Evolutionary conservation across 2,888 invertebrate genomes (phyloP), one percentile per base, ranked within the genome.

Genomic region (Diarsia mendica): DNA sequence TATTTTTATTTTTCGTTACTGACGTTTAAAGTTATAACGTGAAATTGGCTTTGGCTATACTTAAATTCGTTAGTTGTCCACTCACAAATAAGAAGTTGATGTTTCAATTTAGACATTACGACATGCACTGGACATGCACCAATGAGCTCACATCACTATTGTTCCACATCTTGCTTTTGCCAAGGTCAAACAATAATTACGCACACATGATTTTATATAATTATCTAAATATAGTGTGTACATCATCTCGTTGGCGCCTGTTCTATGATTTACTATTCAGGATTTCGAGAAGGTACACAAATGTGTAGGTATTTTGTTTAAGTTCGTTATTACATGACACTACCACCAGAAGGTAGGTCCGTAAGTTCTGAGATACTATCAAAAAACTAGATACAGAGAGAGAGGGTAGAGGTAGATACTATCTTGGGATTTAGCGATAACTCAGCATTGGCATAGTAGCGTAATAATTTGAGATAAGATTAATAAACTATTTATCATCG

Each of bases 131-230:
- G 89, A 88, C 88, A 89, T 90, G 90, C 89, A 91, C 89, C 87
- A 90, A 88, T 87, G 90, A 88, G 89, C 85, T 88, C 79, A 72
- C 86, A 86, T 87, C 86, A 85, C 86, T 88, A 89, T 88, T 90
- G 90, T 91, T 90, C 89, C 88, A 90, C 87, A 89, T 89, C 89
- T 89, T 90, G 90, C 86, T 87, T 89, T 85, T 89, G 88, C 84
- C 91, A 92, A 92, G 92, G 92, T 90, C 90, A 90, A 86, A 84
- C 69, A 87, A 78, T 87, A 88, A 89, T 89, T 88, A 89, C 86
- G 83, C 74, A 82, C 80, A 82, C 84, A 78, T 86, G 82, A 85
- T 85, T 88, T 85, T 88, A 83, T 85, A 84, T 83, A 87, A 88
- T 88, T 85, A 86, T 88, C 88, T 88, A 88, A 88, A 88, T 87